Percentiles rank a stretch among this genome's conserved stretches.
phyloP scores from a whole-genome alignment of 2,888 invertebrate genomes.

The Protophormia terraenovae region DNA sequence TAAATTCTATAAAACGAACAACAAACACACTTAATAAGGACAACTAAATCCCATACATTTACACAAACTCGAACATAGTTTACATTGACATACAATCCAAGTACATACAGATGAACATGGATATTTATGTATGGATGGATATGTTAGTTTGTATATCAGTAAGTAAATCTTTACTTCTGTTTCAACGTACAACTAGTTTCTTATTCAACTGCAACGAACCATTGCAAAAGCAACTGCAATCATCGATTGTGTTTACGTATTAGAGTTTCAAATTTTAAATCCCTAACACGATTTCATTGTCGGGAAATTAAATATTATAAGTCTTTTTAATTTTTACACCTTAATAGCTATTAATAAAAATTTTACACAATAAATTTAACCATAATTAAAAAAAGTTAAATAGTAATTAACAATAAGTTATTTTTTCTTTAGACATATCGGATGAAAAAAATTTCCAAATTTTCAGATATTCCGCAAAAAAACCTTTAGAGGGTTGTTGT shows the following conservation, averaged over 20 bases:
- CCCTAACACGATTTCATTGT: too few relatives aligned
- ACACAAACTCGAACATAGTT: neutral
- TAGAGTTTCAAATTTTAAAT: too few relatives aligned
- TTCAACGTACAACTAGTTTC: conserved; percentile 53
- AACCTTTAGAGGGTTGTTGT: too few relatives aligned
- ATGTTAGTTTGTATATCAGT: neutral
- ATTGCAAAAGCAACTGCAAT: conserved; percentile 60
- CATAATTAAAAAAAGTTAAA: too few relatives aligned
- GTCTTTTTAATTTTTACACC: too few relatives aligned
- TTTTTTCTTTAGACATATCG: too few relatives aligned
- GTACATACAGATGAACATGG: neutral
- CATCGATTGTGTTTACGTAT: conserved; percentile 46
- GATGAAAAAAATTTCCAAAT: too few relatives aligned
- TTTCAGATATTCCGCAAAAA: too few relatives aligned
- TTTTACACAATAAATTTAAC: too few relatives aligned
- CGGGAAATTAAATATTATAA: too few relatives aligned
- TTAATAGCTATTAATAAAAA: too few relatives aligned
- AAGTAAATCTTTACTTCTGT: conserved; percentile 38
- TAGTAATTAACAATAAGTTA: too few relatives aligned
- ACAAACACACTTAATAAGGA: neutral
- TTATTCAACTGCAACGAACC: conserved; percentile 64
- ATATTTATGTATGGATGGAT: neutral
- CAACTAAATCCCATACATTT: neutral
- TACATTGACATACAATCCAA: neutral
- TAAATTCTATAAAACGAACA: conserved; percentile 31